phyloP scores from a whole-genome alignment of 92 coral and sea anemone genomes.

The Actinernus sp. region DNA sequence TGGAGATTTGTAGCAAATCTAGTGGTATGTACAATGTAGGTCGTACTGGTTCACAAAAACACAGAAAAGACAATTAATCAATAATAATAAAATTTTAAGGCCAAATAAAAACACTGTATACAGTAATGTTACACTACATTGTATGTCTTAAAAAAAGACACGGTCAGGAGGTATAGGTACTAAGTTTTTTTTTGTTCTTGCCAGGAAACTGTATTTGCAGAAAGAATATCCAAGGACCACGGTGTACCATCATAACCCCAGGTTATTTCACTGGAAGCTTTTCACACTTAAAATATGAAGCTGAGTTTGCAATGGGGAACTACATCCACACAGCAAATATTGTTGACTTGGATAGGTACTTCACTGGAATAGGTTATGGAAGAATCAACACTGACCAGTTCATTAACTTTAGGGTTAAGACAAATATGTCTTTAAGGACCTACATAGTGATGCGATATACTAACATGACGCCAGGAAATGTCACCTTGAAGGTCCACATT shows the following conservation, averaged over 20 bases:
- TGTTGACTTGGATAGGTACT: constrained; percentile 54
- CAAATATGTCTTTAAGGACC: constrained; percentile 27
- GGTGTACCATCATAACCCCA: constrained; percentile 65
- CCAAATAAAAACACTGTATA: too few relatives aligned
- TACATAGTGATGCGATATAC: constrained; percentile 75
- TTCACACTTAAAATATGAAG: constrained; percentile 73
- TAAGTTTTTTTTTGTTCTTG: background rate
- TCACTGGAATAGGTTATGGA: constrained; percentile 93
- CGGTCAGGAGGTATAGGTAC: too few relatives aligned
- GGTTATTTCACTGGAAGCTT: constrained; percentile 76
- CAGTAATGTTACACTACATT: too few relatives aligned
- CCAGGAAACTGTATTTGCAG: constrained; percentile 88
- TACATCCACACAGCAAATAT: constrained; percentile 67
- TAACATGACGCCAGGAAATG: constrained; percentile 13
- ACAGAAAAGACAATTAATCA: too few relatives aligned
- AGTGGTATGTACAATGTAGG: constrained; percentile 91
- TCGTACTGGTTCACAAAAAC: too few relatives aligned
- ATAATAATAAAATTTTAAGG: too few relatives aligned
- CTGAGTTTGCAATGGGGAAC: constrained; percentile 80
- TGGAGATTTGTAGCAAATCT: constrained; percentile 78
- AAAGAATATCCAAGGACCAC: constrained; percentile 70
- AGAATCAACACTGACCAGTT: constrained; percentile 51
- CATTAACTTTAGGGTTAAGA: constrained; percentile 57
- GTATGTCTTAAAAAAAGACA: too few relatives aligned
- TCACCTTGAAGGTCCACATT: constrained; percentile 36